Base-by-base conservation (phyloP, 2,113 vertebrate species). In the Galeopterus variegatus region DNA sequence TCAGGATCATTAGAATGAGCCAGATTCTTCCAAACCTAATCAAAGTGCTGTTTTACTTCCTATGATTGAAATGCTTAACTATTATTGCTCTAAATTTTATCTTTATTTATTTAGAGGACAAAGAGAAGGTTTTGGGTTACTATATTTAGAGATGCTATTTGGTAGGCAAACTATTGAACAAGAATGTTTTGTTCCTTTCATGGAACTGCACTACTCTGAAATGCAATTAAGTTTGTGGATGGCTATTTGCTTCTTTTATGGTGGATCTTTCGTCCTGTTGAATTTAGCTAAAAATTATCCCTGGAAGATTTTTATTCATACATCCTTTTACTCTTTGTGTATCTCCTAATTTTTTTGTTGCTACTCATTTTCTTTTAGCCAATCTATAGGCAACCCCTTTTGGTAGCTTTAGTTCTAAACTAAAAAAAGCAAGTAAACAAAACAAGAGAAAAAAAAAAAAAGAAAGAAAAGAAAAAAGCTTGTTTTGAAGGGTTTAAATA, bases 41-140 rank as follows among this genome's bases (percentile, higher is more conserved):
- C 62, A 94, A 94, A 87, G 93, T 62, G 23, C 11, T 72, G 69
- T 90, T 97, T 93, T 85, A 64, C 95, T 97, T 77, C 21, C 72
- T 73, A 41, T 86, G 86, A 94, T 92, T 98, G 94, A 76, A 90
- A 79, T 85, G 7, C 1, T 67, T 87, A 18, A 0, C 28, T 94
- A 41, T 8, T 8, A 52, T 21, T 36, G 3, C 52, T 24, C 36
- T 52, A 17, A 45, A 77, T 96, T 17, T 90, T 41, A 58, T 84
- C 69, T 65, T 23, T 60, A 65, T 54, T 73, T 88, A 0, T 64
- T 82, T 92, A 23, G 79, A n/a, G 90, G 18, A 91, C 67, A 60
- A 58, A 21, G 52, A 48, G 1, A 28, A 4, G 64, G 26, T 82
- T 81, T 97, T 83, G 6, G 52, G 48, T 24, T 58, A 50, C 88